A percentile compares a stretch with the other conserved stretches of the same genome.
Conservation (phyloP, 2,888 invertebrate genomes). For the Himalopsyche kuldschensis region DNA sequence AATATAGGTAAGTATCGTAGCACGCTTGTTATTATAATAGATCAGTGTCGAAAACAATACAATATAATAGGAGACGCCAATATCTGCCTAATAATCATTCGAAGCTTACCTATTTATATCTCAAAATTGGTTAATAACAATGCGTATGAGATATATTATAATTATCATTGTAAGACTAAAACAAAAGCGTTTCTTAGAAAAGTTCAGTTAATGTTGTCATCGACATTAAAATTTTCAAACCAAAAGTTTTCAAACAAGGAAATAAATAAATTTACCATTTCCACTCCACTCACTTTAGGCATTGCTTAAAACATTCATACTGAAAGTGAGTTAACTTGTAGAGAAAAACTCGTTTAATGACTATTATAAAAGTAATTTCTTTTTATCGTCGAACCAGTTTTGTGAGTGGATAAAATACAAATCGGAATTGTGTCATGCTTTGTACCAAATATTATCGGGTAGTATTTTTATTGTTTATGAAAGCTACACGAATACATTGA, state of each 20-base stretch:
- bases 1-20: too few species aligned
- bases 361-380: neutral
- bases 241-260: neutral
- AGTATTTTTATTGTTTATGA: neutral
- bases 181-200: neutral
- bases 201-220: neutral
- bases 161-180: neutral
- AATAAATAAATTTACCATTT: neutral
- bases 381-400: neutral
- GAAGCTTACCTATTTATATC: neutral
- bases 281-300: neutral
- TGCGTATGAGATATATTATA: neutral
- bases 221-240: neutral
- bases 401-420: neutral
- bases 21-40: neutral
- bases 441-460: neutral
- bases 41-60: neutral
- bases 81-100: neutral
- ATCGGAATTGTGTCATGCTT: neutral
- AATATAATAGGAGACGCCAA: neutral
- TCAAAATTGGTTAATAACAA: neutral
- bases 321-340: neutral
- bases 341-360: neutral
- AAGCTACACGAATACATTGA: neutral
- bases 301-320: neutral